A percentile compares a stretch with the other conserved stretches of the same genome.
Evolutionary conservation across 2,797 vertebrate species (phyloP).

Genomic region (Bothrops alternatus): DNA sequence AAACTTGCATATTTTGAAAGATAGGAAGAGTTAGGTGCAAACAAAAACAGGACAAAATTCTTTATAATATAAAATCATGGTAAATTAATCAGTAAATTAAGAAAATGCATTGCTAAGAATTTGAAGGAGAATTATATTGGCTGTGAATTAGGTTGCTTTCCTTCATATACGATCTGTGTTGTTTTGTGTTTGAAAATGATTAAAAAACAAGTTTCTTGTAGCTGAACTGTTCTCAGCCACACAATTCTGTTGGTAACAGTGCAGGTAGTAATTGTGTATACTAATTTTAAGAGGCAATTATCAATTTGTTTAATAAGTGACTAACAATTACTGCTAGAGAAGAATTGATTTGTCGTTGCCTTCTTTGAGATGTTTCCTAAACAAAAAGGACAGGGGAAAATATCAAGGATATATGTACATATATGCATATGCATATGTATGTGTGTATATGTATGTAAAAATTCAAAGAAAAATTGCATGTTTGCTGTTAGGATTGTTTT

Average conservation of each 20-base stretch:
- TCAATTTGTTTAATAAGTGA: not conserved
- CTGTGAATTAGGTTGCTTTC: not conserved
- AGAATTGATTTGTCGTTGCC: not conserved
- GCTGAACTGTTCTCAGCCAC: not conserved
- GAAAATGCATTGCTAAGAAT: not conserved
- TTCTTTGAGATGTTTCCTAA: not conserved
- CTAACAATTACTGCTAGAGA: not conserved
- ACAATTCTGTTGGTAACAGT: not conserved
- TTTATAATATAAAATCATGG: not conserved
- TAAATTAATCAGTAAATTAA: not conserved
- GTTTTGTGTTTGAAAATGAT: not conserved
- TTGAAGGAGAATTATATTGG: not conserved
- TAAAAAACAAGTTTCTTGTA: not conserved
- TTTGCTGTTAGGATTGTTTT: not conserved
- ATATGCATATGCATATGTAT: not conserved
- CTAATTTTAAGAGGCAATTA: not conserved
- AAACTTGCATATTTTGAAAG: not conserved
- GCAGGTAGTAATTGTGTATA: not conserved
- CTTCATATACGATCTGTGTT: not conserved
- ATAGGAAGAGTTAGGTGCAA: not conserved
- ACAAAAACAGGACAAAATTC: not conserved
- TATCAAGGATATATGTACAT: not conserved
- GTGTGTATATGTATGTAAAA: not conserved
- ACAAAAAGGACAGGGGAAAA: not conserved
- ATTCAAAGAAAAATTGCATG: not conserved